Evolutionary conservation across 2,113 vertebrate species (phyloP).

Genomic region (Panthera tigris): DNA sequence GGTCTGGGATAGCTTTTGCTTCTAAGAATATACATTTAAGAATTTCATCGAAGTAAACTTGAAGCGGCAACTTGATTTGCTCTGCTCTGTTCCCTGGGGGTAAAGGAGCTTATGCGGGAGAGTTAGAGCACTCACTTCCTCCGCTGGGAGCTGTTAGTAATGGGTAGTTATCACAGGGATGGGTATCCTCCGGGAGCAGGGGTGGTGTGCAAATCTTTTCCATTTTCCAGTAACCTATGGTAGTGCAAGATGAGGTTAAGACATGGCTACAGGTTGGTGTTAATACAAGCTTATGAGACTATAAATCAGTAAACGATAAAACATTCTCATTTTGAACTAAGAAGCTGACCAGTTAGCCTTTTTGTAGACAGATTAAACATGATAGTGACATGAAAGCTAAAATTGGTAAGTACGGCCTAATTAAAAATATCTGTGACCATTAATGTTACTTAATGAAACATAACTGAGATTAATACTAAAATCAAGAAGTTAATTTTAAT

Average conservation of each 20-base stretch:
- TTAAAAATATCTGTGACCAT: constrained; percentile 28
- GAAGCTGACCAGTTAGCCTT: constrained; percentile 59
- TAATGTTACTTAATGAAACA: constrained; percentile 53
- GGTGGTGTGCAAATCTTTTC: constrained; percentile 95
- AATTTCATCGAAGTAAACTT: background rate
- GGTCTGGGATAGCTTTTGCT: background rate
- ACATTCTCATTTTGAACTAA: constrained; percentile 66
- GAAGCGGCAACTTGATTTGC: constrained; percentile 11
- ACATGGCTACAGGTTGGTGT: constrained; percentile 77
- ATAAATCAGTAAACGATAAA: constrained; percentile 62
- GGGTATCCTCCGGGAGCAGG: constrained; percentile 92
- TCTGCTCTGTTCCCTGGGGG: constrained; percentile 54
- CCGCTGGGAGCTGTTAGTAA: constrained; percentile 97
- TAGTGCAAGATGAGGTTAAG: constrained; percentile 88
- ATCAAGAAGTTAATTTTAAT: background rate
- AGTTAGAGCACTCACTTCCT: constrained; percentile 97
- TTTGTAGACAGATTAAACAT: constrained; percentile 40
- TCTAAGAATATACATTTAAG: background rate
- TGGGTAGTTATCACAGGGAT: constrained; percentile 95
- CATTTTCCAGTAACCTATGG: constrained; percentile 99
- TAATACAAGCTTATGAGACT: constrained; percentile 84
- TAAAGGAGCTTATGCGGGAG: constrained; percentile 55
- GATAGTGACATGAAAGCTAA: background rate
- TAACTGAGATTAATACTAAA: background rate
- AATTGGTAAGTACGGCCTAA: background rate